phyloP scores from a whole-genome alignment of 2,888 invertebrate species.

The Norana najaformis region DNA sequence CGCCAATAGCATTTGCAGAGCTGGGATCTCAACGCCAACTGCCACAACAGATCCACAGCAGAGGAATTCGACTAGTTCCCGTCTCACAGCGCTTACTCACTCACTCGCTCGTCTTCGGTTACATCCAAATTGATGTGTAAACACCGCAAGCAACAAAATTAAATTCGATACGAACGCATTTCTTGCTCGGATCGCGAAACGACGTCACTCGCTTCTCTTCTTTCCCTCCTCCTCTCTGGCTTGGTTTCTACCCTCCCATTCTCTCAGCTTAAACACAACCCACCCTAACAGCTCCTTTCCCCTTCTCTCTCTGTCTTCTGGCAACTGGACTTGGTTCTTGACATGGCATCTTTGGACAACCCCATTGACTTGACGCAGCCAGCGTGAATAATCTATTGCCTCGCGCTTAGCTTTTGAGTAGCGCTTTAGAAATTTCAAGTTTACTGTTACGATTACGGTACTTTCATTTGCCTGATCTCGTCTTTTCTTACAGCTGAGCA shows the following conservation, averaged over 20 bases:
- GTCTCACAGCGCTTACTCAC: background rate
- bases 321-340: too few species aligned
- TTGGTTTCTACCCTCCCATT: too few species aligned
- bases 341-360: too few species aligned
- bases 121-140: background rate
- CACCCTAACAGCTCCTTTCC: too few species aligned
- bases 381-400: too few species aligned
- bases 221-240: background rate
- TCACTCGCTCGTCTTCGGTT: background rate
- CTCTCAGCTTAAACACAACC: too few species aligned
- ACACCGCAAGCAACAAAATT: slow-evolving; percentile 13
- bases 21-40: background rate
- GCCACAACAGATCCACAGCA: background rate
- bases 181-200: background rate
- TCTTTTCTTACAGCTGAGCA: background rate
- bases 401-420: too few species aligned
- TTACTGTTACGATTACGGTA: too few species aligned
- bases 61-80: background rate
- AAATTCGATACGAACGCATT: background rate
- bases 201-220: background rate
- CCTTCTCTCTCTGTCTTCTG: too few species aligned
- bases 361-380: too few species aligned
- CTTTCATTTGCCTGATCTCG: background rate
- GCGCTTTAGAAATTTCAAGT: too few species aligned
- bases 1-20: background rate